A percentile compares a stretch with the other conserved stretches of the same genome.
Conservation (phyloP, 2,888 invertebrate species). For the Xestobium rufovillosum region DNA sequence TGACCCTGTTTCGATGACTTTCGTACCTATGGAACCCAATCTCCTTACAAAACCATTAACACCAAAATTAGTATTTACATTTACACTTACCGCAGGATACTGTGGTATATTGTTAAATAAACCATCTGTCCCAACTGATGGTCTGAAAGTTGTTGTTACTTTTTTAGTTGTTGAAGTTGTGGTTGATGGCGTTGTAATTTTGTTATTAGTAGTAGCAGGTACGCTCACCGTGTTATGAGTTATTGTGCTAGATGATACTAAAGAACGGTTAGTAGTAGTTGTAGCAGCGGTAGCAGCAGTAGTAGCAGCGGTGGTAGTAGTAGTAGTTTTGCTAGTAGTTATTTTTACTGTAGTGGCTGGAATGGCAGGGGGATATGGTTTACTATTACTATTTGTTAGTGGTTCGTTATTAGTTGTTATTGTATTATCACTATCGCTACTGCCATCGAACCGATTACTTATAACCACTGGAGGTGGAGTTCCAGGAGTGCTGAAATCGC, state of each 20-base stretch:
- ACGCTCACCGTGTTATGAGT: too few species aligned
- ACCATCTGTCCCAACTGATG: constrained; percentile 14
- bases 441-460: constrained; percentile 11
- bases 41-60: constrained; percentile 28
- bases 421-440: neutral
- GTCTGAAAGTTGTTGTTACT: constrained; percentile 9
- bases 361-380: constrained; percentile 15
- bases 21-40: constrained; percentile 29
- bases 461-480: constrained; percentile 8
- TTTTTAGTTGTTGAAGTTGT: neutral
- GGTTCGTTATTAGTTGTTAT: constrained; percentile 7
- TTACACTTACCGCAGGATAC: constrained; percentile 30
- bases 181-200: neutral
- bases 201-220: too few species aligned
- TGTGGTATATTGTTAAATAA: constrained; percentile 11
- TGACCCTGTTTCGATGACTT: constrained; percentile 36
- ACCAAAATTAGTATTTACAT: constrained; percentile 29
- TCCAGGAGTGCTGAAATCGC: constrained; percentile 9
- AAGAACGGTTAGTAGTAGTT: constrained; percentile 5
- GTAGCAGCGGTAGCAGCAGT: constrained; percentile 10
- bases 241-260: constrained; percentile 9
- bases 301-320: constrained; percentile 16
- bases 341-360: constrained; percentile 17
- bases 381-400: constrained; percentile 14
- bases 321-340: constrained; percentile 16